phyloP scores from a whole-genome alignment of 1,140 invertebrate genomes.

The Thalassaphorura encarpata region DNA sequence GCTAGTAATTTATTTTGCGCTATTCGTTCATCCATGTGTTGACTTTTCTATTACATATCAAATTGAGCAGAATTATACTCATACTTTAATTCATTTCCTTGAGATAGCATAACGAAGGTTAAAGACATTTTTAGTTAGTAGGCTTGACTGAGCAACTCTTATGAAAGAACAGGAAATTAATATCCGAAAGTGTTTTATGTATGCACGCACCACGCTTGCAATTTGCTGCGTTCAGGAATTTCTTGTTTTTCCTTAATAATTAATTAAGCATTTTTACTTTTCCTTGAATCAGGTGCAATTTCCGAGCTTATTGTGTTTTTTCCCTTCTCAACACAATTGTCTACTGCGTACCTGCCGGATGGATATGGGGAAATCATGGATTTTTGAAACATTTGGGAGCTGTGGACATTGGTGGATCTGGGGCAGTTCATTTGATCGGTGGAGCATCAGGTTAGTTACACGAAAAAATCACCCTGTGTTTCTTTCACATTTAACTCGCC shows the following conservation, averaged over 20 bases:
- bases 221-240: too few relatives aligned
- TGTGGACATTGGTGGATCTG: slow-evolving; percentile 54
- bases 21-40: too few relatives aligned
- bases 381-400: slow-evolving; percentile 43
- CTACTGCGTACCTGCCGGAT: slow-evolving; percentile 74
- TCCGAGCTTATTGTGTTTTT: slow-evolving; percentile 81
- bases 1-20: too few relatives aligned
- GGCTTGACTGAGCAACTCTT: too few relatives aligned
- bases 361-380: slow-evolving; percentile 43
- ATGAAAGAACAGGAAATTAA: too few relatives aligned
- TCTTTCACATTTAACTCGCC: slow-evolving; percentile 1
- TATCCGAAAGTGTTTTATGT: background rate
- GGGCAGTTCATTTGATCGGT: slow-evolving; percentile 82
- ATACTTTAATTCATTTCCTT: too few relatives aligned
- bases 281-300: slow-evolving; percentile 56
- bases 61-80: too few relatives aligned
- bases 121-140: too few relatives aligned
- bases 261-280: background rate
- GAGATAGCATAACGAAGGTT: too few relatives aligned
- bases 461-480: background rate
- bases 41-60: too few relatives aligned
- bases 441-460: slow-evolving; percentile 42
- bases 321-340: slow-evolving; percentile 80
- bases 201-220: too few relatives aligned
- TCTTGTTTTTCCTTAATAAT: background rate